These are phyloP conservation scores for Pterocles gutturalis DNA, from an alignment of 2,113 vertebrate species.

Conservation along the genomic window DNA sequence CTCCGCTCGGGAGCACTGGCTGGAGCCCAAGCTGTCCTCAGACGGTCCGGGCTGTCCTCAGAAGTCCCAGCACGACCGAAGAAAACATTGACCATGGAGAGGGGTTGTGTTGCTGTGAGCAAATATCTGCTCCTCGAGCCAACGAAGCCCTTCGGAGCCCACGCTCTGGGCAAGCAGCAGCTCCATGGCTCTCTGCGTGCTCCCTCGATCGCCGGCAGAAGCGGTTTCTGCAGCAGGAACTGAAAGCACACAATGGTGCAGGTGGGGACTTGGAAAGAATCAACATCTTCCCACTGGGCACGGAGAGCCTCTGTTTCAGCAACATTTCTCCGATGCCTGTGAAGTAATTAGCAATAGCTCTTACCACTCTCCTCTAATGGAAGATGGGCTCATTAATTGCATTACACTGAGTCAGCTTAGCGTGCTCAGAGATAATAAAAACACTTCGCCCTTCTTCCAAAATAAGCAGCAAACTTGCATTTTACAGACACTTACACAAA, in stretches of 20 bases:
- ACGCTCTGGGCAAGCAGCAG: accelerated
- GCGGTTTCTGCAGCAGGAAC: neutral
- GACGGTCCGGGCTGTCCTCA: accelerated
- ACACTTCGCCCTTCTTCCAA: neutral
- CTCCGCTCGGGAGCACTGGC: accelerated
- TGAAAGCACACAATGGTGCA: accelerated
- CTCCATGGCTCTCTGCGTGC: neutral
- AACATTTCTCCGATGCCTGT: neutral
- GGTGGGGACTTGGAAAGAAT: neutral
- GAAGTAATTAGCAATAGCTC: conserved; percentile 7
- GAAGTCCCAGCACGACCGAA: neutral
- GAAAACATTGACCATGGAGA: neutral
- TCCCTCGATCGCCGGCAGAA: accelerated
- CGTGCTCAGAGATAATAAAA: neutral
- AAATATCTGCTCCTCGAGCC: neutral
- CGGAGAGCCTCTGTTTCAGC: neutral
- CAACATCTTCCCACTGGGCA: neutral
- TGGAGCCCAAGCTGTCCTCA: neutral
- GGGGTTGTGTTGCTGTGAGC: neutral
- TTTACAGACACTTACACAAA: neutral
- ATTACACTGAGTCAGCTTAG: neutral
- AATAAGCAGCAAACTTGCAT: neutral
- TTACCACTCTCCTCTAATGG: neutral
- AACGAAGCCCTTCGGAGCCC: accelerated
- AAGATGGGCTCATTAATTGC: conserved; percentile 33